phyloP scores from a whole-genome alignment of 2,113 vertebrate species.

The Butorides virescens region DNA sequence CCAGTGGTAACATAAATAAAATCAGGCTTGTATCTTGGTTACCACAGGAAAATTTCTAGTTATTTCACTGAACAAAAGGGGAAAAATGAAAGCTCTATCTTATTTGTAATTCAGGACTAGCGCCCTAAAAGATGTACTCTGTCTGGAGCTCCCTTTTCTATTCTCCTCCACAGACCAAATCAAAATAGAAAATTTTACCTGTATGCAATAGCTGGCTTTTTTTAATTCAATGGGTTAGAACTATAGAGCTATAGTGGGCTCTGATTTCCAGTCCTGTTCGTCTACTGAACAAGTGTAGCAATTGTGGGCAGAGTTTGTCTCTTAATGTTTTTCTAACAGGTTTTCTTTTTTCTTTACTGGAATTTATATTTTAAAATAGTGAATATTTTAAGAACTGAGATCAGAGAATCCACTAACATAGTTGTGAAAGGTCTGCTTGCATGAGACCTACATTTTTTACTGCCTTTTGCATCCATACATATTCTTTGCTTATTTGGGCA shows the following conservation, averaged over 20 bases:
- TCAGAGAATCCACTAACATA: neutral
- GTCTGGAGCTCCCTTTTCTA: neutral
- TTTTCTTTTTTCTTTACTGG: neutral
- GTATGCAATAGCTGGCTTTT: neutral
- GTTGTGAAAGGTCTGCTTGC: neutral
- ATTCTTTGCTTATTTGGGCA: neutral
- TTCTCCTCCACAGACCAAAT: neutral
- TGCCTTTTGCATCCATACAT: neutral
- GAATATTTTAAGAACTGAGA: neutral
- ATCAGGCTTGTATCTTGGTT: slow-evolving; percentile 44
- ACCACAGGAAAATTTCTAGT: slow-evolving; percentile 6
- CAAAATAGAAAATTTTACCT: neutral
- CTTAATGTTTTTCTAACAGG: neutral
- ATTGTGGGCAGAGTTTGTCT: neutral
- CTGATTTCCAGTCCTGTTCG: neutral
- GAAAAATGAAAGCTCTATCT: neutral
- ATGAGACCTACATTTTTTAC: neutral
- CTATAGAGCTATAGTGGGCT: neutral
- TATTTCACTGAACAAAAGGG: neutral
- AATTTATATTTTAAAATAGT: neutral
- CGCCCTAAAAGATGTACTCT: neutral
- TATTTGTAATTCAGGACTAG: neutral
- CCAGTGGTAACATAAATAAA: slow-evolving; percentile 37
- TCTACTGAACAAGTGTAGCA: neutral
- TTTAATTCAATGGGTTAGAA: neutral